Evolutionary conservation across 2,888 invertebrate genomes (phyloP).

Genomic region (Epinotia demarniana): DNA sequence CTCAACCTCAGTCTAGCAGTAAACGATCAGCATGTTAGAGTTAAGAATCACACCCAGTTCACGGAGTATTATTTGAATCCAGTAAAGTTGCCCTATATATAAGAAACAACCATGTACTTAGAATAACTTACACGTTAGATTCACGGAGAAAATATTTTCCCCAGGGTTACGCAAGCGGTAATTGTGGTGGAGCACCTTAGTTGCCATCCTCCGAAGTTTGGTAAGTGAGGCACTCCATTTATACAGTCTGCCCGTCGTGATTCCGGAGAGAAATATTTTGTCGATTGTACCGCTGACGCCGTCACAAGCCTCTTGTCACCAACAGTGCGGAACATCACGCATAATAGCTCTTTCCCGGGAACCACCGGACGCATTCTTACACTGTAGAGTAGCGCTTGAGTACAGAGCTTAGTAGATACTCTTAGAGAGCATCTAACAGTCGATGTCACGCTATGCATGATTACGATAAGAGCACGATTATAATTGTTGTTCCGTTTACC

Average conservation of each 20-base stretch:
- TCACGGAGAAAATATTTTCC: conserved; percentile 85
- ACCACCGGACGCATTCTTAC: conserved; percentile 80
- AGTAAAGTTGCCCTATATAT: conserved; percentile 62
- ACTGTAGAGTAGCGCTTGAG: conserved; percentile 80
- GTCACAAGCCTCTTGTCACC: conserved; percentile 75
- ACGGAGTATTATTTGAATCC: conserved; percentile 67
- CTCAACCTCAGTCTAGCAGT: conserved; percentile 62
- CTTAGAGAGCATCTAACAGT: conserved; percentile 69
- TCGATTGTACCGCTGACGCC: conserved; percentile 82
- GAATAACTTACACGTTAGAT: conserved; percentile 83
- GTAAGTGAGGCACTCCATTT: conserved; percentile 85
- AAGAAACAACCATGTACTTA: conserved; percentile 79
- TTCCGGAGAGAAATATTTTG: conserved; percentile 85
- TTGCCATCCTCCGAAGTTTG: conserved; percentile 85
- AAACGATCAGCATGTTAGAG: conserved; percentile 73
- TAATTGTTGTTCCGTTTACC: conserved; percentile 63
- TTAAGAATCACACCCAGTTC: conserved; percentile 72
- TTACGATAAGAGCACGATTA: conserved; percentile 80
- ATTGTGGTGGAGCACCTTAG: conserved; percentile 85
- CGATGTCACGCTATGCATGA: conserved; percentile 83
- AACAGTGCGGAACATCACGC: conserved; percentile 81
- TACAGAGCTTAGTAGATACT: conserved; percentile 72
- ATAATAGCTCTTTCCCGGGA: conserved; percentile 84
- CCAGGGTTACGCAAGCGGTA: conserved; percentile 85
- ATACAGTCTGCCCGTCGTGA: conserved; percentile 83